Evolutionary conservation across 2,888 invertebrate species (phyloP), one percentile per base, ranked within the genome.

Genomic region (Drosophila setosimentum): DNA sequence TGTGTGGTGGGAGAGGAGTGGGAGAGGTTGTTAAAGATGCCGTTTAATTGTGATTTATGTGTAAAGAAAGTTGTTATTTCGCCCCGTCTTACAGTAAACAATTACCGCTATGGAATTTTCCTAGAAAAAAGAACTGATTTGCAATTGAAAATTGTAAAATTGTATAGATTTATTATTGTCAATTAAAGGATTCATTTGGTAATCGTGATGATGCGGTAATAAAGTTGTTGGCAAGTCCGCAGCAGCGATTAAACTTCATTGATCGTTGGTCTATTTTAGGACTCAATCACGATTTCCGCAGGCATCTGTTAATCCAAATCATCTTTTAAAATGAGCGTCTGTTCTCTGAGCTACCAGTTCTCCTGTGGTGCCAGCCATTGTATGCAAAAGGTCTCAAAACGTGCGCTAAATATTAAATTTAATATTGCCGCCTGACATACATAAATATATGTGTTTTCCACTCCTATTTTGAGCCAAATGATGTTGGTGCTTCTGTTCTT

Each of bases 321-420:
- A 81, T 77, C 73, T 62, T 54, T 54, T 45, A 63, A 48, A 40
- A 37, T 21, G 78, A 59, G 76, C 76, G 53, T 75, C 74, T 60
- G 40, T 55, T 49, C 60, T 18, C 16, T 4, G 33, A 42, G 60
- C 54, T 77, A 48, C 48, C 21, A 62, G 66, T 51, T 54, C 54
- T 37, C 29, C 55, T 21, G 64, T 53, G 42, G 50, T 58, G 53
- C 50, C 54, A 37, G 21, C 60, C 67, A 84, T 84, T 84, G 84
- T 84, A 84, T 84, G 84, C 85, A 82, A 84, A 83, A 74, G 65
- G 48, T 48, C 63, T 54, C 61, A 65, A 87, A 89, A 79, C 84
- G 84, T 84, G 84, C 85, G 82, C 82, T 79, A 82, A 89, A 84
- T 89, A 84, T 84, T 87, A 89, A 84, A 84, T 84, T 89, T 84